Evolutionary conservation across 2,113 vertebrate species (phyloP).

Genomic region (Coptodon bakossiorum): DNA sequence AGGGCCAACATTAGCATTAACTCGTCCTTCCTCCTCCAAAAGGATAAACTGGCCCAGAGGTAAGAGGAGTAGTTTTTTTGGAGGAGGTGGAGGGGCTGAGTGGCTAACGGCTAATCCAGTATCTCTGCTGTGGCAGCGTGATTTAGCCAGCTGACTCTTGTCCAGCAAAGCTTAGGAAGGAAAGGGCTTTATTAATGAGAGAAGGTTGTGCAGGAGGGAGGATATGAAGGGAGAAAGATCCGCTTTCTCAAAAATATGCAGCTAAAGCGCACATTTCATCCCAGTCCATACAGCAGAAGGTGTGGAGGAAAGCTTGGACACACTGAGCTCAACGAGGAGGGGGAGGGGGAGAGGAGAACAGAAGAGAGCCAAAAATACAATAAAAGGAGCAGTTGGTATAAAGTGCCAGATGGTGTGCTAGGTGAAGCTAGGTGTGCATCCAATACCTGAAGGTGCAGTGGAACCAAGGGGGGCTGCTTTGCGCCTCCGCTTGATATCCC

Average conservation of each 20-base stretch:
- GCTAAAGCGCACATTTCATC: neutral
- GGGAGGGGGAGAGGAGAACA: conserved; percentile 54
- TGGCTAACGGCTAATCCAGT: conserved; percentile 44
- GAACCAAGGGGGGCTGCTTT: conserved; percentile 91
- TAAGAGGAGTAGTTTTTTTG: neutral
- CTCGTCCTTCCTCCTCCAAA: neutral
- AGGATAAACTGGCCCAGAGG: neutral
- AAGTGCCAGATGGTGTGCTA: conserved; percentile 44
- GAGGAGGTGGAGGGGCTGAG: neutral
- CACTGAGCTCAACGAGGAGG: conserved; percentile 63
- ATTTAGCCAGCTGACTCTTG: conserved; percentile 30
- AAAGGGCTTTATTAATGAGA: conserved; percentile 26
- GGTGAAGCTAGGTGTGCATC: conserved; percentile 28
- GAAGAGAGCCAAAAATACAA: conserved; percentile 42
- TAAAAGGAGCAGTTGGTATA: conserved; percentile 22
- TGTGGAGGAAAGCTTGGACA: neutral
- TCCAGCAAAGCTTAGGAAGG: conserved; percentile 31
- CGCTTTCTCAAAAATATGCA: neutral
- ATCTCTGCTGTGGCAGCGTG: conserved; percentile 18
- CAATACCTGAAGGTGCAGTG: conserved; percentile 80
- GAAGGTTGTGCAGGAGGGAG: neutral
- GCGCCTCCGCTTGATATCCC: conserved; percentile 94
- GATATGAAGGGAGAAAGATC: neutral
- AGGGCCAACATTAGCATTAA: neutral
- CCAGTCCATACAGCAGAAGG: conserved; percentile 34